Evolutionary conservation across 1,140 invertebrate species (phyloP).

Genomic region (Ditylenchus dipsaci): DNA sequence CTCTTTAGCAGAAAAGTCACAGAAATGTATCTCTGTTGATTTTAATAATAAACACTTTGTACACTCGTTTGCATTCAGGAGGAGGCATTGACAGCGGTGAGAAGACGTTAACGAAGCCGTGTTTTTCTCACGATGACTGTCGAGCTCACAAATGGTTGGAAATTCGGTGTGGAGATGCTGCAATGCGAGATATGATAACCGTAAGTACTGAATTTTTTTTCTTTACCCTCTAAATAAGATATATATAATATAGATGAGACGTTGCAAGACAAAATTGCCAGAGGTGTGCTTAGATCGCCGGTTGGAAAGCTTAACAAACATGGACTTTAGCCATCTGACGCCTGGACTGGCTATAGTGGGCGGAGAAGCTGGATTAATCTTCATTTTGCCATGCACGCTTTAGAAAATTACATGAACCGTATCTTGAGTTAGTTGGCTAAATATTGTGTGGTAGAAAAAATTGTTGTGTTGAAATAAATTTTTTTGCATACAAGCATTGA

Average conservation of each 20-base stretch:
- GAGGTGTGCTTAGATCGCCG: background rate
- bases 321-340: background rate
- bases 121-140: background rate
- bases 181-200: background rate
- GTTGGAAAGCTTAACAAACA: background rate
- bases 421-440: too few relatives aligned
- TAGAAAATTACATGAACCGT: too few relatives aligned
- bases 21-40: too few relatives aligned
- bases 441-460: too few relatives aligned
- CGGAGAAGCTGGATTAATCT: constrained; percentile 1
- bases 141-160: constrained; percentile 1
- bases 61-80: too few relatives aligned
- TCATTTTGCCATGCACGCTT: background rate
- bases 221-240: background rate
- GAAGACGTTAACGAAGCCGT: background rate
- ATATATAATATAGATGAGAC: background rate
- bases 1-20: too few relatives aligned
- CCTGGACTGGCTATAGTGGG: background rate
- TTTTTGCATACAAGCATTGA: too few relatives aligned
- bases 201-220: background rate
- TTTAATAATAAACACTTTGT: too few relatives aligned
- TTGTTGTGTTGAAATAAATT: too few relatives aligned
- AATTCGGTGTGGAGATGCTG: background rate
- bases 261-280: background rate
- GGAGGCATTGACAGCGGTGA: too few relatives aligned